Base-by-base conservation (phyloP, 2,113 vertebrate species). In the Thamnophis sirtalis region DNA sequence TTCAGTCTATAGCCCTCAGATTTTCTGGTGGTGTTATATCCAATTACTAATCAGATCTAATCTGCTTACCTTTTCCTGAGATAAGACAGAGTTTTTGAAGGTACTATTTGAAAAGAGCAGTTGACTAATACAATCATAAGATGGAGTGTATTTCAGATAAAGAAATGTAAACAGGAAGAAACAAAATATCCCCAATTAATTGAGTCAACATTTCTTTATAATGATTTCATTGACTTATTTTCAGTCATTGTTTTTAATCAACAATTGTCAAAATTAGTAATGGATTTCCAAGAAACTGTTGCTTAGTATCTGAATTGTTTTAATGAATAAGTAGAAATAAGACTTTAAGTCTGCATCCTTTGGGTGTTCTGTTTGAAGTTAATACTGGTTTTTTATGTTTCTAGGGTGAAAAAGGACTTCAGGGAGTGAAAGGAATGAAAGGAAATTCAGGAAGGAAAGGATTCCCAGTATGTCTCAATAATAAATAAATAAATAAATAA, bases 351-450 rank as follows among this genome's bases (percentile, higher is more conserved):
- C 50, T 80, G 60, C 0, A 11, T 48, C 22, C 3, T 48, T 43
- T 89, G 11, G 73, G 50, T 24, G 15, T 33, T 54, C 38, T 91
- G 22, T 86, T 58, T n/a, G 24, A n/a, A 24, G 19, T 51, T 3
- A 53, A 6, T 86, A 86, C 19, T 60, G 38, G 53, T n/a, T 91
- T 80, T 13, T 49, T 5, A 22, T 63, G 84, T 26, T 86, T 84
- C 55, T 87, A 91, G 90, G 90, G 90, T 87, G 84, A 28, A 86
- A 91, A 85, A 68, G 90, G 90, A 87, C 86, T 91, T 63, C 90
- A 19, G 3, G 90, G 90, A 60, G 1, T 60, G 56, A 87, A 91
- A 22, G 90, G 90, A 63, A 53, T 50, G 48, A 91, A 58, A 91
- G 90, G 90, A 38, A 49, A 87, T 86, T 55, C 63, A 86, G 90